Evolutionary conservation across 2,113 vertebrate species (phyloP), one percentile per base, ranked within the genome.

Genomic region (Connochaetes taurinus): DNA sequence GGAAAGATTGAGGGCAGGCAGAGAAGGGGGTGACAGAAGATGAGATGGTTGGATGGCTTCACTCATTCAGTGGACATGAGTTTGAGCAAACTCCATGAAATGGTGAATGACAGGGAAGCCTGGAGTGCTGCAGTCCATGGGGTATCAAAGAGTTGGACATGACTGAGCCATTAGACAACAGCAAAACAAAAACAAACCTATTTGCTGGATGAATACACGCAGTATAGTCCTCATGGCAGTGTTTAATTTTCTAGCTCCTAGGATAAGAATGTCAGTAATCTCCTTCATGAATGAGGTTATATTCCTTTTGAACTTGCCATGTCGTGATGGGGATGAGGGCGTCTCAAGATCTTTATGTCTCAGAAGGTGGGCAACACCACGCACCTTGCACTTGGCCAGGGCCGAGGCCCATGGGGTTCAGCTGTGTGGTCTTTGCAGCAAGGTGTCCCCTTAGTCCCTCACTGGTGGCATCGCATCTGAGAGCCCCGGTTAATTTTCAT

Each of bases 401-500:
- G 43, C 81, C 7, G 0, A 21, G n/a, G 1, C 31, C 19, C 2
- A 3, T 21, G 17, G 43, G 45, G 8, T 29, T 87, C 14, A 0
- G 53, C 52, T 19, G 9, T 36, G 33, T 62, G 12, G 50, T 10
- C 96, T 90, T 58, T 90, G 45, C 82, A 64, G 87, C 92, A 76
- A 53, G 47, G 40, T 36, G 71, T 85, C 43, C 13, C 81, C 81
- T 87, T 47, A 14, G 57, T 27, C 78, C 74, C 90, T 89, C 85
- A 71, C 87, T 95, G 40, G 74, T 87, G 89, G 84, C 25, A 15
- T 85, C 33, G 74, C 96, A 93, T 47, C 92, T 58, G 40, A 94
- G 57, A 96, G 62, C 85, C 90, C 64, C 29, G 52, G 87, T 92
- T 98, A 97, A 96, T 98, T 97, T 98, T 95, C 58, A 95, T 93